These are phyloP conservation scores for Oscheius sp. DNA, from an alignment of 2,888 invertebrate genomes.

Conservation along the genomic window DNA sequence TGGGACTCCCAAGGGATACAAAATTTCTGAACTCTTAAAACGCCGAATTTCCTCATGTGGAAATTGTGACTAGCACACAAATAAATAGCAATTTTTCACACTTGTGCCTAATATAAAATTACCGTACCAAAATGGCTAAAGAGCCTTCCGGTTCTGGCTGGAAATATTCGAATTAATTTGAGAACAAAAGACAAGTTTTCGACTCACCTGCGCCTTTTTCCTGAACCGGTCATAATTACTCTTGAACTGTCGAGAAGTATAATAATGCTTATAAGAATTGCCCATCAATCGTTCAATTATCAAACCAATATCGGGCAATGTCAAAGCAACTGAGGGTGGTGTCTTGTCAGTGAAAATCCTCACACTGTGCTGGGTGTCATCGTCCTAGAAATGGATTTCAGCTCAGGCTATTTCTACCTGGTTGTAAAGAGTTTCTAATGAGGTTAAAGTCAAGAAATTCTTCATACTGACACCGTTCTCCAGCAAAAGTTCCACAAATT, in stretches of 20 bases:
- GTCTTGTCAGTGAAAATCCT: constrained; percentile 81
- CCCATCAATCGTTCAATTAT: constrained; percentile 98
- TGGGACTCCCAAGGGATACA: not conserved
- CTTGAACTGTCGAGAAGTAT: constrained; percentile 89
- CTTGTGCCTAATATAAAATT: not conserved
- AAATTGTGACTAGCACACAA: no score
- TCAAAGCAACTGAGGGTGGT: constrained; percentile 75
- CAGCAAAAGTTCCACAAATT: constrained; percentile 94
- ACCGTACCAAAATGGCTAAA: not conserved
- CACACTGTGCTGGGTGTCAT: constrained; percentile 96
- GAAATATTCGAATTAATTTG: not conserved
- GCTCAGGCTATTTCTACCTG: constrained; percentile 71
- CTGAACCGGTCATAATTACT: constrained; percentile 58
- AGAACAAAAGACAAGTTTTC: not conserved
- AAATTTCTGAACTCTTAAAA: not conserved
- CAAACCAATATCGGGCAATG: constrained; percentile 81
- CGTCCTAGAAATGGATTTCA: constrained; percentile 82
- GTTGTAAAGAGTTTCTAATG: constrained; percentile 95
- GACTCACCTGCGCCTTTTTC: constrained; percentile 33
- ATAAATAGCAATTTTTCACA: no score
- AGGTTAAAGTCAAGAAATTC: constrained; percentile 93
- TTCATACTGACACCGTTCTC: constrained; percentile 99
- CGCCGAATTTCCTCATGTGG: not conserved
- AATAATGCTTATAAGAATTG: constrained; percentile 93
- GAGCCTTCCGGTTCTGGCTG: not conserved